Percentiles rank a stretch among this genome's conserved stretches.
These are phyloP conservation scores for Gasteruption jaculator DNA, from an alignment of 2,888 invertebrate genomes.

Conservation along the genomic window DNA sequence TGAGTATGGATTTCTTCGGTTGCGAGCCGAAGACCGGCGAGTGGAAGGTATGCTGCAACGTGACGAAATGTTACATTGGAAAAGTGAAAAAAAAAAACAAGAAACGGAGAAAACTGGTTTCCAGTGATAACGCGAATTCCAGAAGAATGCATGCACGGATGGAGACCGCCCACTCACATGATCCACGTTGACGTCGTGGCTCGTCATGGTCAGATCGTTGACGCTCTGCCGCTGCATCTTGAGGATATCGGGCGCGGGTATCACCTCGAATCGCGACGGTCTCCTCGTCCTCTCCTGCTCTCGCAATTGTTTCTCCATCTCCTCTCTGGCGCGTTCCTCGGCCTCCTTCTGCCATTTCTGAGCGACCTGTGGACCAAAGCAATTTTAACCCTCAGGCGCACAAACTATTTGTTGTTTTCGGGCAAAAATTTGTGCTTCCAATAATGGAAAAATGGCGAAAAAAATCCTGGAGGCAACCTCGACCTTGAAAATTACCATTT, in stretches of 20 bases:
- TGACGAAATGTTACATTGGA: not conserved
- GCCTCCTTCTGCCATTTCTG: conserved; percentile 75
- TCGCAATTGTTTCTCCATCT: conserved; percentile 56
- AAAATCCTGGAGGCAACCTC: too few species aligned
- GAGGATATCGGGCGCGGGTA: conserved; percentile 79
- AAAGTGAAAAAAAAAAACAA: not conserved
- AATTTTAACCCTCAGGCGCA: not conserved
- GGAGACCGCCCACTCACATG: too few species aligned
- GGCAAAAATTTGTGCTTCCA: too few species aligned
- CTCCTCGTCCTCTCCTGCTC: conserved; percentile 59
- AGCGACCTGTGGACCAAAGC: conserved; percentile 63
- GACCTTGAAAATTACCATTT: too few species aligned
- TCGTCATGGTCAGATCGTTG: conserved; percentile 55
- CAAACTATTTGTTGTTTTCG: too few species aligned
- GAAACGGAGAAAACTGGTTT: conserved; percentile 4
- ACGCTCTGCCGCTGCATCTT: conserved; percentile 57
- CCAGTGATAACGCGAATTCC: too few species aligned
- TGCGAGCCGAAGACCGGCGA: conserved; percentile 54
- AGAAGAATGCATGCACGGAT: too few species aligned
- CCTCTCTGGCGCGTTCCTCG: conserved; percentile 57
- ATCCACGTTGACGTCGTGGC: conserved; percentile 42
- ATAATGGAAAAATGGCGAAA: too few species aligned
- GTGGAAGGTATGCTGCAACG: conserved; percentile 51
- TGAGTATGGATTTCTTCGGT: conserved; percentile 84
- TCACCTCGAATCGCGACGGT: conserved; percentile 73